Evolutionary conservation across 2,888 invertebrate species (phyloP).

Genomic region (Eupsilia transversa): DNA sequence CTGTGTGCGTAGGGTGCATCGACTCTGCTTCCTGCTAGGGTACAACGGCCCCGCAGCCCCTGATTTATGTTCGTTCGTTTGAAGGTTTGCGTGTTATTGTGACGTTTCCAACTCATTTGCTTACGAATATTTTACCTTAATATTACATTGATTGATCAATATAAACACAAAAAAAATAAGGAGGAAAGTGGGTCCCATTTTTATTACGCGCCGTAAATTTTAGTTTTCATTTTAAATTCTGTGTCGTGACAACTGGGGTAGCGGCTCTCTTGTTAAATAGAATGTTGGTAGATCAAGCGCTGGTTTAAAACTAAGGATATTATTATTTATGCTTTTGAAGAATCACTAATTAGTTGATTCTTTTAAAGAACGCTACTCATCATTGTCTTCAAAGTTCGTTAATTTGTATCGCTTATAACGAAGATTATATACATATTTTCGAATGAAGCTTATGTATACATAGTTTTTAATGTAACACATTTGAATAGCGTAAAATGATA

Average conservation of each 20-base stretch:
- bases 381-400: neutral
- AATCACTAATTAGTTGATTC: neutral
- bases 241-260: slow-evolving; percentile 24
- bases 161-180: slow-evolving; percentile 58
- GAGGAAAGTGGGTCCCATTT: slow-evolving; percentile 48
- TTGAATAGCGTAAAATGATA: no score
- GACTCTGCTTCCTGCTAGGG: slow-evolving; percentile 88
- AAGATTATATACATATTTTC: neutral
- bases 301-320: neutral
- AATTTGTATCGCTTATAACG: neutral
- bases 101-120: slow-evolving; percentile 80
- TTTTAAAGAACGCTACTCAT: neutral
- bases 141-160: slow-evolving; percentile 73
- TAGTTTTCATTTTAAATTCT: slow-evolving; percentile 40
- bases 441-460: neutral
- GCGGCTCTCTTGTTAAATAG: slow-evolving; percentile 4
- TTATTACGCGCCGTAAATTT: slow-evolving; percentile 46
- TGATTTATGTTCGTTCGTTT: slow-evolving; percentile 86
- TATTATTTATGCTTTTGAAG: neutral
- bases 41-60: slow-evolving; percentile 84
- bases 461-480: neutral
- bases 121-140: slow-evolving; percentile 67
- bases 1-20: slow-evolving; percentile 87
- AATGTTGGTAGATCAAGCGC: neutral
- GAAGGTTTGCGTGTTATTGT: slow-evolving; percentile 87